Base-by-base conservation (phyloP, 2,113 vertebrate genomes). In the Taurulus bubalis region DNA sequence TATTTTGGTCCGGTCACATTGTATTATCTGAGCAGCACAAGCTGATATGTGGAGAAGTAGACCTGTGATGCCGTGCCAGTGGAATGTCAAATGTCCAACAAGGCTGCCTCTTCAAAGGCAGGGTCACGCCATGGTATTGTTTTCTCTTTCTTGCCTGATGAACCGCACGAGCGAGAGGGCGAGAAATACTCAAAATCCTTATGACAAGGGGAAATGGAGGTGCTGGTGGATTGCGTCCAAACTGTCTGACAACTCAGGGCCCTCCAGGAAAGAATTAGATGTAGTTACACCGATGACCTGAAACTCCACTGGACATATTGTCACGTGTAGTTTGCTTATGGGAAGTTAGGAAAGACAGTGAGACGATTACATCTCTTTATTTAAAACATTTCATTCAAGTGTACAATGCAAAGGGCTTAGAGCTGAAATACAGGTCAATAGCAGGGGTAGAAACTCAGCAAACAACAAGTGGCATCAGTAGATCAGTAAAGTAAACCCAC, bases 21-120 rank as follows among this genome's bases (percentile, higher is more conserved):
- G 76, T 64, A 69, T 85, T 90, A 91, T 92, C 87, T 76, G 74
- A 65, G 40, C 75, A 36, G 36, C 65, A 71, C 75, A 24, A n/a
- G 62, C 86, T 34, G 89, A 90, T 90, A 90, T 85, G 89, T 55
- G 74, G 47, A 84, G 60, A 87, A 76, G 76, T 63, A 12, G 79
- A 75, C 14, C 45, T 89, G 79, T 92, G 87, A 90, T 85, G 80
- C 42, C n/a, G 63, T 84, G 90, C 93, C 93, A 94, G 80, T 3
- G 82, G 88, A 89, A 92, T 88, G 87, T 72, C 69, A 83, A 87
- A 85, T 30, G 77, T 88, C 72, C 71, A 73, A 9, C 1, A 2
- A 77, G 51, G 75, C 84, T 69, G 71, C 79, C 40, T 71, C 72
- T 85, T 85, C 79, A 86, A 83, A 89, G 68, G 51, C 40, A 18